phyloP scores from a whole-genome alignment of 1,140 invertebrate species.

The Hylaeus anthracinus region DNA sequence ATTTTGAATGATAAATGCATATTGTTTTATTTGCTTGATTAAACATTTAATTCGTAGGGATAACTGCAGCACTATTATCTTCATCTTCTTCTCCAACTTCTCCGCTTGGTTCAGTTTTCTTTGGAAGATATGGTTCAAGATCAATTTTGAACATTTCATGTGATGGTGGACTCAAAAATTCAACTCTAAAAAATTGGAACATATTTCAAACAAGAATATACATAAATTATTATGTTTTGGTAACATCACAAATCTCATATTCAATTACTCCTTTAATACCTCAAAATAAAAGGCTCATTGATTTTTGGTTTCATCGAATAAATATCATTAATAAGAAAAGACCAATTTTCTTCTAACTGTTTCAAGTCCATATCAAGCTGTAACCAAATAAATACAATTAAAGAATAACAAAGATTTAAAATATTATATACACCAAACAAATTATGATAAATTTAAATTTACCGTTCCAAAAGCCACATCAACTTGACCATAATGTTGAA shows the following conservation, averaged over 20 bases:
- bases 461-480: conserved; percentile 86
- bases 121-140: conserved; percentile 82
- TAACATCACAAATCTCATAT: neutral
- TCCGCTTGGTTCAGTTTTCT: conserved; percentile 11
- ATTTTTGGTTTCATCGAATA: conserved; percentile 83
- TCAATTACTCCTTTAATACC: conserved; percentile 72
- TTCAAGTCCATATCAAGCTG: conserved; percentile 87
- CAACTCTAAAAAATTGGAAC: conserved; percentile 58
- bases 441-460: conserved; percentile 63
- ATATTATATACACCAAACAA: neutral
- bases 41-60: conserved; percentile 42
- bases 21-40: conserved; percentile 34
- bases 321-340: conserved; percentile 84
- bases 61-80: conserved; percentile 13
- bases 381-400: neutral
- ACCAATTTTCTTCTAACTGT: conserved; percentile 88
- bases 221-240: neutral
- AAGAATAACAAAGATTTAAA: neutral
- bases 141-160: conserved; percentile 85
- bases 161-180: conserved; percentile 82
- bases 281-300: conserved; percentile 85
- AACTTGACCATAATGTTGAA: conserved; percentile 86
- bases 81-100: conserved; percentile 46
- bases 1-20: neutral
- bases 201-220: neutral